A percentile compares a stretch with the other conserved stretches of the same genome.
Evolutionary conservation across 2,888 invertebrate species (phyloP).

Genomic region (Agrochola lychnidis): DNA sequence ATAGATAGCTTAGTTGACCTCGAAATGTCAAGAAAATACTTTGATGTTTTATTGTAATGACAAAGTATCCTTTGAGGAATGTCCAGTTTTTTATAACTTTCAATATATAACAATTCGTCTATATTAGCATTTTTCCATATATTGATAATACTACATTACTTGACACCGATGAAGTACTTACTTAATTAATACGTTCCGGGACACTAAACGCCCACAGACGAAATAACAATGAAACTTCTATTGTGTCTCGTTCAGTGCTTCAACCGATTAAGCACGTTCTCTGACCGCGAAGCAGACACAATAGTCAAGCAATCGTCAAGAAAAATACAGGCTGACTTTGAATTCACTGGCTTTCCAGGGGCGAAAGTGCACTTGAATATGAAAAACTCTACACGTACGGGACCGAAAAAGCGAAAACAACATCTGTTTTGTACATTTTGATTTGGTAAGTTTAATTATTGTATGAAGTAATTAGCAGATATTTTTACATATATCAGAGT

Average conservation of each 20-base stretch:
- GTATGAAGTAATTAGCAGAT: neutral
- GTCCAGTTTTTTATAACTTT: neutral
- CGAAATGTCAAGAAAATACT: neutral
- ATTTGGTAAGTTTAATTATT: neutral
- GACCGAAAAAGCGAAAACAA: neutral
- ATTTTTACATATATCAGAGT: neutral
- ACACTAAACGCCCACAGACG: neutral
- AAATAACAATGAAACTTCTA: neutral
- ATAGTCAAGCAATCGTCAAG: neutral
- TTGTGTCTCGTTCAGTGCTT: neutral
- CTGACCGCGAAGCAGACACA: neutral
- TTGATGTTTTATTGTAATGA: neutral
- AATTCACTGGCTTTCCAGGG: neutral
- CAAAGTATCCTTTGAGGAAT: conserved; percentile 1
- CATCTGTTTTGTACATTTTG: neutral
- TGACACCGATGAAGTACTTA: neutral
- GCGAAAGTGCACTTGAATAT: neutral
- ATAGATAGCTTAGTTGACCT: neutral
- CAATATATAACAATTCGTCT: neutral
- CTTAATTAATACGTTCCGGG: neutral
- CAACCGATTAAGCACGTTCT: neutral
- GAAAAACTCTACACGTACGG: neutral
- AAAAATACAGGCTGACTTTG: neutral
- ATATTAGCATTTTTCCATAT: neutral
- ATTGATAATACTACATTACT: neutral